A percentile compares a stretch with the other conserved stretches of the same genome.
phyloP scores from a whole-genome alignment of 1,140 invertebrate genomes.

The Geopemphigus sp. region DNA sequence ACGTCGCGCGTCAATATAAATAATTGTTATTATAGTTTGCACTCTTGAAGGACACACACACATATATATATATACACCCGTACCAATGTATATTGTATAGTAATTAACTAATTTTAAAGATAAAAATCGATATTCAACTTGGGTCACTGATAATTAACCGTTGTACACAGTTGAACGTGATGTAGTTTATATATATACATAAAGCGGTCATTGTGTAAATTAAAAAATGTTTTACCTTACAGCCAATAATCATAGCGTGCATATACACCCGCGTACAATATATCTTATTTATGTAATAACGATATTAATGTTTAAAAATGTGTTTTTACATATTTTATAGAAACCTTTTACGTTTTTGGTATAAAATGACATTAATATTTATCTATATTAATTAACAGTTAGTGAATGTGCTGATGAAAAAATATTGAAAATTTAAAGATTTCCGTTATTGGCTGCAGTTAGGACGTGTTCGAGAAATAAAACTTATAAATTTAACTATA shows the following conservation, averaged over 20 bases:
- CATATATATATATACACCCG: background rate
- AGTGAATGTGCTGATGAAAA: too few relatives aligned
- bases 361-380: too few relatives aligned
- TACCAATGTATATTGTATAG: background rate
- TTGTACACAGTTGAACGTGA: background rate
- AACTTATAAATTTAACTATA: too few relatives aligned
- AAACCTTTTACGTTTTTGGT: too few relatives aligned
- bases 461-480: too few relatives aligned
- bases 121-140: slow-evolving; percentile 33
- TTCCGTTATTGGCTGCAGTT: background rate
- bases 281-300: too few relatives aligned
- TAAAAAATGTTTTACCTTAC: background rate
- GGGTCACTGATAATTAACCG: slow-evolving; percentile 34
- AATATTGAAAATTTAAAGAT: too few relatives aligned
- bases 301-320: too few relatives aligned
- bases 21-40: background rate
- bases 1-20: background rate
- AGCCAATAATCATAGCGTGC: too few relatives aligned
- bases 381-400: too few relatives aligned
- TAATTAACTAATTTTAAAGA: slow-evolving; percentile 23
- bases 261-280: too few relatives aligned
- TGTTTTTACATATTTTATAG: too few relatives aligned
- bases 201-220: background rate
- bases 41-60: background rate
- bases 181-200: slow-evolving; percentile 3